Evolutionary conservation across 2,888 invertebrate species (phyloP), one percentile per base, ranked within the genome.

Genomic region (Cantharis lateralis): DNA sequence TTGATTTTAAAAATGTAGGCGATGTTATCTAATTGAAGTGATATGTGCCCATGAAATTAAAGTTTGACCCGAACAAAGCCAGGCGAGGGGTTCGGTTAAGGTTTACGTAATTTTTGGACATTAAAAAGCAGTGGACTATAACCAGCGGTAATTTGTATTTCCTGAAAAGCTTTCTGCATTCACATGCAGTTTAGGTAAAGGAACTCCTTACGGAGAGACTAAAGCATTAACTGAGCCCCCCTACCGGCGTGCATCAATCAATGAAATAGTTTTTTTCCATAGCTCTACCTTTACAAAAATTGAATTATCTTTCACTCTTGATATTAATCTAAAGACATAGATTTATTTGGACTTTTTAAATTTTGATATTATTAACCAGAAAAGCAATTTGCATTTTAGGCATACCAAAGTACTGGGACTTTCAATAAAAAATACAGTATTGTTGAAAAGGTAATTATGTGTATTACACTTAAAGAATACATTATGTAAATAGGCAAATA

Each of bases 141-240:
- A 32, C 13, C 32, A 32, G 32, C 85, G 86, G 85, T 85, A 84
- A 84, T 48, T 48, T n/a, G 48, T 48, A n/a, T 13, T 48, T 48
- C 48, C 48, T 48, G n/a, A 48, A 48, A 48, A 48, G 48, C 48
- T n/a, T 48, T 48, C 48, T 48, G 48, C 7, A n/a, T 48, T 48
- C 48, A 48, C 48, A n/a, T 48, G 48, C 48, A 48, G 48, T 48
- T 48, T 48, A 48, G 48, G n/a, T 48, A 48, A 48, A 82, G 83
- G 84, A 85, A 84, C 84, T 82, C 84, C 87, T 82, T 82, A 84
- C 82, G 77, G 86, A 80, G 86, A 81, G 77, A n/a, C 48, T 76
- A 70, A 81, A 83, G 84, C 83, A 87, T 86, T 87, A 86, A 85
- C 82, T 80, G 83, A 83, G 80, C 84, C 82, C 74, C 86, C 85